These are phyloP conservation scores for Theristicus caerulescens DNA, from an alignment of 2,113 vertebrate genomes.

Conservation along the genomic window DNA sequence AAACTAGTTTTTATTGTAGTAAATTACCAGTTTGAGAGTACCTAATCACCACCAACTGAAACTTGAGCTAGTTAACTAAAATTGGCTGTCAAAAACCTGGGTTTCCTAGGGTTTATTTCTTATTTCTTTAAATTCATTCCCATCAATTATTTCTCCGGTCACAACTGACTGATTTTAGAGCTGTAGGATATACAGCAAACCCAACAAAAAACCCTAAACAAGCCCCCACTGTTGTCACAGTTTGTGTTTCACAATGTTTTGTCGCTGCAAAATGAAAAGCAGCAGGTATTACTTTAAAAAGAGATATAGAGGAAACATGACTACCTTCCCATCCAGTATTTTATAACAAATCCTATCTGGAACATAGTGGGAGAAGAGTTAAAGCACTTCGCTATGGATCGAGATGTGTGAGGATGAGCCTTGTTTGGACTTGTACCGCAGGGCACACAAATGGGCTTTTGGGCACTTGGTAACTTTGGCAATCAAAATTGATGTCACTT, in stretches of 20 bases:
- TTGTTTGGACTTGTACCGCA: not conserved
- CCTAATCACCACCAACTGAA: constrained; percentile 70
- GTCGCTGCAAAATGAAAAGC: constrained; percentile 35
- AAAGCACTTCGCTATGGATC: not conserved
- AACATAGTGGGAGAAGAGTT: not conserved
- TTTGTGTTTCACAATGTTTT: not conserved
- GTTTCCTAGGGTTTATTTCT: constrained; percentile 51
- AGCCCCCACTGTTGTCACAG: not conserved
- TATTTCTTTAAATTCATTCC: constrained; percentile 51
- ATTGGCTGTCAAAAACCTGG: constrained; percentile 41
- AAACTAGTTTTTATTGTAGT: constrained; percentile 64
- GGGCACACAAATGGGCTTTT: not conserved
- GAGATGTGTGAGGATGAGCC: not conserved
- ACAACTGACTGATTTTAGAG: constrained; percentile 17
- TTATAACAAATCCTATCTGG: not conserved
- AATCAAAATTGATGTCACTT: not conserved
- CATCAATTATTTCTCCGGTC: constrained; percentile 28
- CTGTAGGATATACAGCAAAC: not conserved
- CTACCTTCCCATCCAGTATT: not conserved
- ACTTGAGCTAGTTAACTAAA: constrained; percentile 66
- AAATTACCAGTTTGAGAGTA: constrained; percentile 69
- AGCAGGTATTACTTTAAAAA: not conserved
- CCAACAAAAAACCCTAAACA: not conserved
- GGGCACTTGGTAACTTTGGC: not conserved
- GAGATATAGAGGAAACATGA: not conserved